Evolutionary conservation across 2,113 vertebrate genomes (phyloP), one percentile per base, ranked within the genome.

Genomic region (Malurus elegans): DNA sequence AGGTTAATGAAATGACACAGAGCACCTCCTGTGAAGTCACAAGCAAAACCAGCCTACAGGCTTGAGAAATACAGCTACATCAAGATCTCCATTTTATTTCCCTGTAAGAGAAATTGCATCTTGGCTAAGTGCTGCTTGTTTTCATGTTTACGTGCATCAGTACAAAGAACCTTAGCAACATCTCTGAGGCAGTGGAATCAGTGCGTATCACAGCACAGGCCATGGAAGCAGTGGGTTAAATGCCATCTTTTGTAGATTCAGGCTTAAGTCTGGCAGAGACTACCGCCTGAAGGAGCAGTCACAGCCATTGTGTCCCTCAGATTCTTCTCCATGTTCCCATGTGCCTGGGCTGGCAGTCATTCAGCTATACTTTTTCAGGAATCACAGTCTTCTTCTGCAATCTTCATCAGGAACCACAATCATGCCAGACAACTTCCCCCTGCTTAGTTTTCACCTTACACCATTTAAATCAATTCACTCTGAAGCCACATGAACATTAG

Each of bases 281-380:
- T 32, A 31, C 10, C 54, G 42, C 38, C 12, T 51, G 42, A 66
- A 78, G 34, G 31, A 89, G 17, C 40, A 50, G 23, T 42, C 38
- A 66, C 31, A 74, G 17, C 23, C 25, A 3, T 13, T 1, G 1
- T 38, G 18, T 51, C 32, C 61, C 21, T 6, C 34, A 54, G 34
- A 64, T 48, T 32, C 38, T 42, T 58, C 47, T 45, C 15, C 0
- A 0, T 28, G 18, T 34, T 53, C 51, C 26, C 16, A 20, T 0
- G 0, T 28, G 18, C 56, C 42, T 42, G 32, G 15, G 12, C 45
- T 38, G 47, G 8, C 48, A 56, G 40, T 60, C 36, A 11, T 21
- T 34, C 12, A 38, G 34, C 58, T 19, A 29, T 34, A n/a, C 31
- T 34, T 54, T 29, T 47, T 67, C 19, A 40, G 29, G 24, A 79